phyloP scores from a whole-genome alignment of 35 echinoderm and acorn worm genomes.

The Apostichopus parvimensis region DNA sequence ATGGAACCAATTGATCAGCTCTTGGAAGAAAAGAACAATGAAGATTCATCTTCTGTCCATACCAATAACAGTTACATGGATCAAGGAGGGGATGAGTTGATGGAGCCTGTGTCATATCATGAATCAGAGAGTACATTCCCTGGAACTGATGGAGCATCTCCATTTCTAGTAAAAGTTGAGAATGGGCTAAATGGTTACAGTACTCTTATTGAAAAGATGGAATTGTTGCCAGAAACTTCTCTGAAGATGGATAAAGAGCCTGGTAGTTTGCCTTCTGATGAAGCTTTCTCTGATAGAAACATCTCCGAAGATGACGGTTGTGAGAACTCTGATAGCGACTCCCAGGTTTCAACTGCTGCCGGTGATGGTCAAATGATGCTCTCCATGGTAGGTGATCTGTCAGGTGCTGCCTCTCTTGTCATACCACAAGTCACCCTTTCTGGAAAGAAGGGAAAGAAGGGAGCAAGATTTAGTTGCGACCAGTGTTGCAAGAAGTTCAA shows the following conservation, averaged over 20 bases:
- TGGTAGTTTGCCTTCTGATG: not conserved
- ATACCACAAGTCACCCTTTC: constrained; percentile 37
- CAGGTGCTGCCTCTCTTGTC: not conserved
- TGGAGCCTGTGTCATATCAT: not conserved
- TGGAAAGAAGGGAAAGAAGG: constrained; percentile 62
- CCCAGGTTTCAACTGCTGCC: not conserved
- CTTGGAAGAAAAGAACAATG: not conserved
- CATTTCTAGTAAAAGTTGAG: constrained; percentile 8
- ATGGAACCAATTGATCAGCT: not conserved
- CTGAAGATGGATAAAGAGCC: not conserved
- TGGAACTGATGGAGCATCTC: not conserved
- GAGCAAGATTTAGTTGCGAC: constrained; percentile 70
- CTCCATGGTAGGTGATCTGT: not conserved
- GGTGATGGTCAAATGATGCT: not conserved
- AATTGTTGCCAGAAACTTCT: not conserved
- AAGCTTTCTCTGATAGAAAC: constrained; percentile 23
- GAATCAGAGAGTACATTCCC: not conserved
- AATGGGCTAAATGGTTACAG: not conserved
- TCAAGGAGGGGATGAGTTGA: not conserved
- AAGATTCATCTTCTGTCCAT: constrained; percentile 3
- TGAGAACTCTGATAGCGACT: constrained; percentile 27
- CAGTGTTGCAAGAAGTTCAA: constrained; percentile 95
- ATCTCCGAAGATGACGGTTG: constrained; percentile 40
- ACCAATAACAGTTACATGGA: not conserved
- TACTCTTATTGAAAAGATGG: too few species aligned